Conservation (phyloP, 2,888 invertebrate species). For the Cactoblastis cactorum region DNA sequence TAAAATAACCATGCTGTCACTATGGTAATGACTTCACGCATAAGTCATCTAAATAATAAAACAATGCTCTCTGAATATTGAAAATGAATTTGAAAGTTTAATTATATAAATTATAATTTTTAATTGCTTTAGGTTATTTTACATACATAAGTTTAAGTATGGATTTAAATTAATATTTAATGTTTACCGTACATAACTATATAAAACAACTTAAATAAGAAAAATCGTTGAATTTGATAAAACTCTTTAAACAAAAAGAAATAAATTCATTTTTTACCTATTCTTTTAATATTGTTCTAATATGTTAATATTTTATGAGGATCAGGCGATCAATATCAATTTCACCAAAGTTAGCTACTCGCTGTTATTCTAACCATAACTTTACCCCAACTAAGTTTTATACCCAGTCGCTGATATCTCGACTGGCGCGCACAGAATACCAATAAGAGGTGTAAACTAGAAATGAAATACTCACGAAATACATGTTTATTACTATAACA, state of each 20-base stretch:
- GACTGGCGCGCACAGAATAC: conserved; percentile 54
- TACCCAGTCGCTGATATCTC: conserved; percentile 59
- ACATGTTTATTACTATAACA: conserved; percentile 36
- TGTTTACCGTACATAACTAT: not conserved
- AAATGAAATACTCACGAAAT: conserved; percentile 51
- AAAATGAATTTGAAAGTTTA: not conserved
- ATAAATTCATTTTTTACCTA: no score
- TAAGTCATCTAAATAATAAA: not conserved
- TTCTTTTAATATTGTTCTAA: not conserved
- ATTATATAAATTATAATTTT: not conserved
- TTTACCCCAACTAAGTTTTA: conserved; percentile 48
- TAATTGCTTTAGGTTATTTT: not conserved
- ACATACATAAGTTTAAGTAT: not conserved
- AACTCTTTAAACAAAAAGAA: not conserved
- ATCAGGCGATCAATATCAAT: conserved; percentile 7
- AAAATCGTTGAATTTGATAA: not conserved
- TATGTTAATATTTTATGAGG: not conserved
- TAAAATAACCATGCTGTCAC: not conserved
- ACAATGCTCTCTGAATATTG: not conserved
- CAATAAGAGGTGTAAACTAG: conserved; percentile 56
- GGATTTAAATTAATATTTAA: not conserved
- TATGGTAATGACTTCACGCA: conserved; percentile 5
- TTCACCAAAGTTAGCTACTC: conserved; percentile 7
- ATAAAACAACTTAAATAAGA: not conserved
- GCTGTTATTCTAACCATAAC: conserved; percentile 17